Evolutionary conservation across 2,797 vertebrate genomes (phyloP).

Genomic region (Falco novaeseelandiae): DNA sequence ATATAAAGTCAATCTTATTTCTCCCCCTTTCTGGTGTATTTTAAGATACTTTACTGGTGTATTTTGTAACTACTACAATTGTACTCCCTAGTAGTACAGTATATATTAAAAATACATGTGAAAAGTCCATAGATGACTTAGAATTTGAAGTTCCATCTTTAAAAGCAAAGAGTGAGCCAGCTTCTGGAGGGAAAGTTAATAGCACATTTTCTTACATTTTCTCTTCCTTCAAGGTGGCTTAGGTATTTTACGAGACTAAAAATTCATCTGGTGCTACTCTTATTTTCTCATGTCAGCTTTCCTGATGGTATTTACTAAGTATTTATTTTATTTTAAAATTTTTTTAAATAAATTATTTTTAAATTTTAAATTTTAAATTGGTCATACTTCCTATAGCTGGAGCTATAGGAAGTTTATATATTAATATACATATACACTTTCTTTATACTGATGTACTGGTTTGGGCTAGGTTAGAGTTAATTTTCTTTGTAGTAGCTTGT

Average conservation of each 20-base stretch:
- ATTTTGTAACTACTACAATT: not conserved
- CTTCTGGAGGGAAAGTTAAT: not conserved
- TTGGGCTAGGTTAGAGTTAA: not conserved
- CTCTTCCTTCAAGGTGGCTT: not conserved
- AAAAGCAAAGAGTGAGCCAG: not conserved
- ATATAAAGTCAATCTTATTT: not conserved
- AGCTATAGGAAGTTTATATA: not conserved
- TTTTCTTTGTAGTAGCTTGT: not conserved
- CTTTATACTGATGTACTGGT: not conserved
- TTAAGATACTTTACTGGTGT: not conserved
- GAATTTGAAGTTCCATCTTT: not conserved
- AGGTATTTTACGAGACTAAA: not conserved
- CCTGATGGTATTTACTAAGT: not conserved
- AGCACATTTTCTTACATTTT: not conserved
- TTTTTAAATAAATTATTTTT: too few species aligned
- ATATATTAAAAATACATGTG: not conserved
- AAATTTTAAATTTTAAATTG: not conserved
- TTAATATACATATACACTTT: not conserved
- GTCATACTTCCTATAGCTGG: not conserved
- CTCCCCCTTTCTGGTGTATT: not conserved
- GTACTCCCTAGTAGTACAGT: not conserved
- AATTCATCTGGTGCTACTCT: not conserved
- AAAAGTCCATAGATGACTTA: not conserved
- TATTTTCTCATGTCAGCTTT: not conserved
- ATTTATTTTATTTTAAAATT: not conserved